Percentiles rank a stretch among this genome's conserved stretches.
phyloP scores from a whole-genome alignment of 2,797 vertebrate species.

The Hippocampus kuda region DNA sequence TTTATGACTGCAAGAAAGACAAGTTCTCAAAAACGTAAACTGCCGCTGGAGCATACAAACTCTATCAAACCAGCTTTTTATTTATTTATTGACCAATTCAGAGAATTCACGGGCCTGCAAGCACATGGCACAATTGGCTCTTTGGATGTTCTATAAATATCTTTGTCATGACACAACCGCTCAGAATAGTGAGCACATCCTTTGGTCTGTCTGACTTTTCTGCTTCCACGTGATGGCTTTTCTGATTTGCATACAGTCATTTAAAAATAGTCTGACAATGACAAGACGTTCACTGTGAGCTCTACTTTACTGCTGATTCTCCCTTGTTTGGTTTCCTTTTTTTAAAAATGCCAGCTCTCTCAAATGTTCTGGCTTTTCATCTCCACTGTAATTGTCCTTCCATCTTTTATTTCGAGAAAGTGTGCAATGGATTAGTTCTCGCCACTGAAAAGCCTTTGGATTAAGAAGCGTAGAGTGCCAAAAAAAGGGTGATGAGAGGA shows the following conservation, averaged over 20 bases:
- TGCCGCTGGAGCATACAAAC: not conserved
- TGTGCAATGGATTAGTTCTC: constrained; percentile 42
- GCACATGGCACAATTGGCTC: constrained; percentile 16
- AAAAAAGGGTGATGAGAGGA: constrained; percentile 6
- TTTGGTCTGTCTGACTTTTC: constrained; percentile 20
- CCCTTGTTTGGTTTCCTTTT: constrained; percentile 19
- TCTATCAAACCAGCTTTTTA: constrained; percentile 15
- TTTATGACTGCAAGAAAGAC: not conserved
- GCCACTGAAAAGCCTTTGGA: constrained; percentile 36
- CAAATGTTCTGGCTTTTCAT: constrained; percentile 50
- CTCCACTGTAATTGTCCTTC: constrained; percentile 41
- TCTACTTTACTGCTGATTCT: constrained; percentile 19
- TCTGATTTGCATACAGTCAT: constrained; percentile 29
- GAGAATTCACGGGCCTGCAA: constrained; percentile 7
- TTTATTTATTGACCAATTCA: constrained; percentile 22
- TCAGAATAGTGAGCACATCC: constrained; percentile 24
- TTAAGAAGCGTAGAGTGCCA: constrained; percentile 31
- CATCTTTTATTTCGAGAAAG: constrained; percentile 44
- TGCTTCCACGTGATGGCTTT: constrained; percentile 13
- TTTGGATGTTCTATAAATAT: constrained; percentile 38
- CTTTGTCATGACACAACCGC: constrained; percentile 18
- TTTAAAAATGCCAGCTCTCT: constrained; percentile 10
- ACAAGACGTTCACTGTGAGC: constrained; percentile 19
- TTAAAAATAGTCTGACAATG: constrained; percentile 46
- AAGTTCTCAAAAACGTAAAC: not conserved